These are phyloP conservation scores for Leucania comma DNA, from an alignment of 2,888 invertebrate species.

Conservation along the genomic window DNA sequence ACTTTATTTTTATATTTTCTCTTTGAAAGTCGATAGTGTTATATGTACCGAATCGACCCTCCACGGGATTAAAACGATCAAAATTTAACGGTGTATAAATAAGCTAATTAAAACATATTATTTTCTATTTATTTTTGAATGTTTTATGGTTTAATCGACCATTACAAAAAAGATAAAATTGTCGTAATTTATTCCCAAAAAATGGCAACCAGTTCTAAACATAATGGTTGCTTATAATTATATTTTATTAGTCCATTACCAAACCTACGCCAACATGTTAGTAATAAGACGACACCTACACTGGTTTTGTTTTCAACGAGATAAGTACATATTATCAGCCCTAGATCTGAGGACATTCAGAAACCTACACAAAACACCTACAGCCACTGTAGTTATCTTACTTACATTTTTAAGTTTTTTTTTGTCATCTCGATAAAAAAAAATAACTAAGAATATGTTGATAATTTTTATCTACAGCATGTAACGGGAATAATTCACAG, in stretches of 20 bases:
- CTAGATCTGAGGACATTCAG: constrained; percentile 67
- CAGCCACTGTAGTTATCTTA: background rate
- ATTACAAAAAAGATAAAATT: background rate
- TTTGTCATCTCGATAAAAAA: constrained; percentile 4
- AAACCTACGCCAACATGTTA: constrained; percentile 53
- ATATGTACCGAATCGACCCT: too few species aligned
- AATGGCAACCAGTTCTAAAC: background rate
- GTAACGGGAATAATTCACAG: too few species aligned
- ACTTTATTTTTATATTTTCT: too few species aligned
- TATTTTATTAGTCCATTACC: constrained; percentile 47
- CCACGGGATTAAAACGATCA: too few species aligned
- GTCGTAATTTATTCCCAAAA: background rate
- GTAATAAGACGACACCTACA: constrained; percentile 72
- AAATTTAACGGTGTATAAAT: too few species aligned
- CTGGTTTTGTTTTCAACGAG: constrained; percentile 43
- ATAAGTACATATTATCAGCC: constrained; percentile 58
- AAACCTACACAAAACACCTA: constrained; percentile 70
- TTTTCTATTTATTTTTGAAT: background rate
- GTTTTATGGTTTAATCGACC: background rate
- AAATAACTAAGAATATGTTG: too few species aligned
- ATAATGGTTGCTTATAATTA: background rate
- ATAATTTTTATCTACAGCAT: too few species aligned
- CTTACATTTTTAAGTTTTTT: background rate
- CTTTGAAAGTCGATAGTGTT: too few species aligned
- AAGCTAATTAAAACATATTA: too few species aligned